These are phyloP conservation scores for Eublepharis macularius DNA, from an alignment of 2,113 vertebrate genomes.

Conservation along the genomic window DNA sequence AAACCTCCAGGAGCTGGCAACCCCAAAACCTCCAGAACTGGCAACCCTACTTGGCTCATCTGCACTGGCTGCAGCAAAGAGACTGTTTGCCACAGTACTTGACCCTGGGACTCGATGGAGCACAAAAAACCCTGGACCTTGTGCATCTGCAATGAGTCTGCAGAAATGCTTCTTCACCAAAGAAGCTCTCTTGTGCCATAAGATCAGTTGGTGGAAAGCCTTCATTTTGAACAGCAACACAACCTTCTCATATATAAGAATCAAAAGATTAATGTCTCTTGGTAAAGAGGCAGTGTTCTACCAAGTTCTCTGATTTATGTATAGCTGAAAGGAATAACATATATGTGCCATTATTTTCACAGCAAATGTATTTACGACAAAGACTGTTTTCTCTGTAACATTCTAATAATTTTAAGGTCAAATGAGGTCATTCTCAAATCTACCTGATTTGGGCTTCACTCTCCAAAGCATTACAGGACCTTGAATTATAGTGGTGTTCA, in stretches of 20 bases:
- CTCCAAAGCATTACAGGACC: neutral
- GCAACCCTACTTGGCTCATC: too few relatives aligned
- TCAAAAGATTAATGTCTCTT: constrained; percentile 19
- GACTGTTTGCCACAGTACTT: neutral
- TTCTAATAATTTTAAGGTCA: neutral
- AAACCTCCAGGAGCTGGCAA: too few relatives aligned
- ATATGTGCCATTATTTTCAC: neutral
- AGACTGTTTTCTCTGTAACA: neutral
- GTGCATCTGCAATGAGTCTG: neutral
- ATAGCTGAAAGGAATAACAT: constrained; percentile 23
- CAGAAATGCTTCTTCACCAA: constrained; percentile 22
- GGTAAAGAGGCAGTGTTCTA: constrained; percentile 23
- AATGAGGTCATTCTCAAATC: neutral
- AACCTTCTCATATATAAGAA: constrained; percentile 43
- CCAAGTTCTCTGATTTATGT: constrained; percentile 8
- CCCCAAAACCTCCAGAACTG: too few relatives aligned
- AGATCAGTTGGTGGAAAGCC: neutral
- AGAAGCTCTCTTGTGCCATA: neutral
- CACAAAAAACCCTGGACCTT: neutral
- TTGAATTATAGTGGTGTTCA: neutral
- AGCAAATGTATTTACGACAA: constrained; percentile 6
- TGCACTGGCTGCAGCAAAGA: neutral
- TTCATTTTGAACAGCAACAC: constrained; percentile 33
- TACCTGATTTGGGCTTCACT: neutral
- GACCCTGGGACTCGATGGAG: neutral